Evolutionary conservation across 2,113 vertebrate genomes (phyloP), one percentile per base, ranked within the genome.

Genomic region (Ornithorhynchus anatinus): DNA sequence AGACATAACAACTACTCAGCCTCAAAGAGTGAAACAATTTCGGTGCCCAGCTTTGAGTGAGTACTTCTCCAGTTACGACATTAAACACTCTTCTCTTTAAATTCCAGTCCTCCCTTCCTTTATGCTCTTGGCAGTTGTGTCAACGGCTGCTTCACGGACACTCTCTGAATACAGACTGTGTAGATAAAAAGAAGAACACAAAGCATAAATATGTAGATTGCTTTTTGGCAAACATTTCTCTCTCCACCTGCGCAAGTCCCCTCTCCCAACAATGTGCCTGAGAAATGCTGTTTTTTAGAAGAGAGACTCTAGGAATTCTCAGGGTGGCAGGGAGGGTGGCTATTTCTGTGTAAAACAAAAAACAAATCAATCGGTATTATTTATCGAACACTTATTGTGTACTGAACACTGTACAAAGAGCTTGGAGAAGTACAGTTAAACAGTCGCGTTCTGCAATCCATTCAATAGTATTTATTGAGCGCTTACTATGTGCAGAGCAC

Each of bases 231-330:
- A 37, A 22, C 31, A 25, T 59, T 44, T 43, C 5, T 7, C 17
- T 64, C 53, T 58, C 35, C 25, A 45, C 37, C n/a, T 72, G 54
- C n/a, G n/a, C n/a, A n/a, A n/a, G n/a, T n/a, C n/a, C n/a, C n/a
- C 10, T 69, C 23, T 64, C 64, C 20, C 36, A 10, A 29, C 40
- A n/a, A n/a, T n/a, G 75, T 29, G 37, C 64, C 58, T 51, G 43
- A 72, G 50, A 69, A 67, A 70, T 70, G 48, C 35, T 70, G 22
- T 33, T n/a, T 43, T 60, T 42, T 54, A 59, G 69, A 71, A 64
- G 69, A 73, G 50, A 76, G 27, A 65, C 74, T 82, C 53, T 47
- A 35, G 12, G 44, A 68, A 60, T 38, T 62, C 33, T 62, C 75
- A 48, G 53, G 43, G 27, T 23, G 37, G 22, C n/a, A n/a, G n/a